A percentile compares a stretch with the other conserved stretches of the same genome.
phyloP scores from a whole-genome alignment of 2,797 vertebrate species.

The Forpus xanthops region DNA sequence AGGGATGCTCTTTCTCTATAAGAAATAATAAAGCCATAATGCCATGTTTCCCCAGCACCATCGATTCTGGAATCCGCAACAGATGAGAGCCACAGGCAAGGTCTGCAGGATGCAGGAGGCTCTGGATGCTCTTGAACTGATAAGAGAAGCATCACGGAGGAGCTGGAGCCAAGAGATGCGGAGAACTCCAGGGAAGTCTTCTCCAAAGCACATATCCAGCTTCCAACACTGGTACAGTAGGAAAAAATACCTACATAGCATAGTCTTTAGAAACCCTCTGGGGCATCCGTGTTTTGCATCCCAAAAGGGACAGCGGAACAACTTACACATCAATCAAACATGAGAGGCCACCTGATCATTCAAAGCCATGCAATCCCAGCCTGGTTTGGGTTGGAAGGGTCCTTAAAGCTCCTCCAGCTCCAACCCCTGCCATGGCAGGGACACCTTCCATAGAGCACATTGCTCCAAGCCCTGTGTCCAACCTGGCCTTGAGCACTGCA shows the following conservation, averaged over 20 bases:
- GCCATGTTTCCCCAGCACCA: background rate
- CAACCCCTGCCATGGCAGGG: fast-evolving
- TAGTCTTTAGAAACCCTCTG: background rate
- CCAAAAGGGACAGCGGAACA: background rate
- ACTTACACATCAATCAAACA: background rate
- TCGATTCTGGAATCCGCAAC: background rate
- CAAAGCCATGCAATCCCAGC: background rate
- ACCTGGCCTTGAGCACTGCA: too few species aligned
- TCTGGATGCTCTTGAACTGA: background rate
- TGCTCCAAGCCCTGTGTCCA: background rate
- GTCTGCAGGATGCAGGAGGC: background rate
- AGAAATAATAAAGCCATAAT: background rate
- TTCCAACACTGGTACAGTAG: background rate
- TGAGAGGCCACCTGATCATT: background rate
- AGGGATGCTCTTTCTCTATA: background rate
- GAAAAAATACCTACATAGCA: background rate
- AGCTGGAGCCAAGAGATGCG: background rate
- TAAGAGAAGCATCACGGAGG: background rate
- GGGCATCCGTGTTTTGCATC: background rate
- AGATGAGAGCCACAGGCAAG: background rate
- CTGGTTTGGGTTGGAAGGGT: background rate
- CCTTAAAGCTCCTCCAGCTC: background rate
- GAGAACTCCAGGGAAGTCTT: background rate
- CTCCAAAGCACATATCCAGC: background rate
- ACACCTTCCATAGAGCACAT: background rate